Conservation (phyloP, 2,113 vertebrate genomes). For the Progne subis region DNA sequence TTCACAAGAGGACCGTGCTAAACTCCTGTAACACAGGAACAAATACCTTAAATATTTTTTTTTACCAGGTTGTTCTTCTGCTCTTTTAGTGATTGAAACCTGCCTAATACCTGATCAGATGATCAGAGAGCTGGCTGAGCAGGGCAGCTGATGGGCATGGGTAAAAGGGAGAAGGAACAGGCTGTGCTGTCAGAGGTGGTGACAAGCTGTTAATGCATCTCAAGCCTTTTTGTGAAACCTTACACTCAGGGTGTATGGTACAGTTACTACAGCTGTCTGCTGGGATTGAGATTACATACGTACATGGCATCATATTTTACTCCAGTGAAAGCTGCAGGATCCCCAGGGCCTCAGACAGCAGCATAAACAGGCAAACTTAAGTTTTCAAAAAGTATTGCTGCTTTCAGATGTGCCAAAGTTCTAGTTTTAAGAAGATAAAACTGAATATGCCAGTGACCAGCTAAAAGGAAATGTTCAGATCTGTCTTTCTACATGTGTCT, state of each 20-base stretch:
- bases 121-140: background rate
- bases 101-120: background rate
- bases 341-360: background rate
- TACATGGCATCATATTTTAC: background rate
- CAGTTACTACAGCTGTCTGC: background rate
- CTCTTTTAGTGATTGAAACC: background rate
- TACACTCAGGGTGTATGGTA: background rate
- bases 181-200: background rate
- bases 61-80: background rate
- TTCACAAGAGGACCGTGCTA: background rate
- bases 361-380: background rate
- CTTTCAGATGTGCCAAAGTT: background rate
- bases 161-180: background rate
- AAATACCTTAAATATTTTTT: background rate
- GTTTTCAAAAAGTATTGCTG: background rate
- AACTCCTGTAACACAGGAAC: background rate
- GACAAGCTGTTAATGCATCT: conserved; percentile 11
- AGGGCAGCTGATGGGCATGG: background rate
- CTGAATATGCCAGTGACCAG: background rate
- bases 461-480: background rate
- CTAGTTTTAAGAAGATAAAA: background rate
- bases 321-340: background rate
- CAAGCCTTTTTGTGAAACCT: conserved; percentile 5
- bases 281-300: background rate
- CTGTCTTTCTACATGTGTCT: background rate